Base-by-base conservation (phyloP, 2,797 vertebrate species). In the Aplochiton taeniatus region DNA sequence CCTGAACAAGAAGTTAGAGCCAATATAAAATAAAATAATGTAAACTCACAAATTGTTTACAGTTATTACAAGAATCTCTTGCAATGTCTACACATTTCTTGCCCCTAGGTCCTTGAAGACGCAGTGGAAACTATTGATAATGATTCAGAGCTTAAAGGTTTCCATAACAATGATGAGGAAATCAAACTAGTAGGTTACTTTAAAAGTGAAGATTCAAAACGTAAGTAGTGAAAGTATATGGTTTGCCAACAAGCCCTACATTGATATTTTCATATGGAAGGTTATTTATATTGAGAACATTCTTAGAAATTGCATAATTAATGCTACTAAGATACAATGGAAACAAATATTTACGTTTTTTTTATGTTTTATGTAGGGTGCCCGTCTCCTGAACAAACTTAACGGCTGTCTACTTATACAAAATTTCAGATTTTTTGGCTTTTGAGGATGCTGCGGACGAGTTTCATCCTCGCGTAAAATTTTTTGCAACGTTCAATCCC, bases 141-240 rank as follows among this genome's bases (percentile, higher is more conserved):
- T 6, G 91, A 83, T 42, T 86, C 72, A 4, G 95, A 97, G 73
- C 87, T 96, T 59, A 91, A 89, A 77, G 93, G 93, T 45, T 97
- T 98, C 57, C 79, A 93, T 74, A 94, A 93, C 65, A 63, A 95
- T 0, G 94, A 98, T 1, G 95, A 96, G 56, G 95, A 96, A 64
- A 94, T 91, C 89, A 97, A 96, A 89, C 80, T 97, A 83, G 93
- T 97, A 11, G 96, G 95, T 81, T 96, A 94, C 92, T 97, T 97
- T 93, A 96, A 96, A 91, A 94, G 76, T 79, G 91, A 94, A 80
- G 95, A 96, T 70, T 96, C 95, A 54, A 94, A 96, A 83, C 91
- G 96, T 97, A 92, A 73, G 95, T 31, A 31, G 31, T 31, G 31
- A 31, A 2, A 31, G 31, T 31, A 31, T 31, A 31, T 31, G 31